phyloP scores from a whole-genome alignment of 2,113 vertebrate genomes.

The Malurus alboscapulatus region DNA sequence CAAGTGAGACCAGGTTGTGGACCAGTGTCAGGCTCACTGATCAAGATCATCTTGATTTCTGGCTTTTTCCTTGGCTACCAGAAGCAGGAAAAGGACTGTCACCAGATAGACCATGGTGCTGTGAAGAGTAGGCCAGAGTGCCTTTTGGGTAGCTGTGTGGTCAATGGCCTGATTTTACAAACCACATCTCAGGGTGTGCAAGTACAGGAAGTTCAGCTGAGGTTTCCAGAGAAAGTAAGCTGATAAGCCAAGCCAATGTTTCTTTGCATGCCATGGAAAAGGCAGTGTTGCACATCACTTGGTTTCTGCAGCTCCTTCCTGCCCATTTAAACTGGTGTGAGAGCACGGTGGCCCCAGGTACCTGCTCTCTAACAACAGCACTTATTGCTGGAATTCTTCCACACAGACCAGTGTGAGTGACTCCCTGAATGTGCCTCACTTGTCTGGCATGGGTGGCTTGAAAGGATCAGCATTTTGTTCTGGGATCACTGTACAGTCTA shows the following conservation, averaged over 20 bases:
- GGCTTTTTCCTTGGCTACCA: neutral
- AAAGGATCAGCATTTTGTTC: neutral
- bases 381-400: neutral
- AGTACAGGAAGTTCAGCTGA: neutral
- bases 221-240: neutral
- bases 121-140: neutral
- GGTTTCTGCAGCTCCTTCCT: neutral
- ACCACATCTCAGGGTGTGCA: neutral
- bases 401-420: neutral
- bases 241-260: neutral
- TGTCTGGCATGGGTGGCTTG: rapidly evolving
- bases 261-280: neutral
- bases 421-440: neutral
- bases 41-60: neutral
- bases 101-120: neutral
- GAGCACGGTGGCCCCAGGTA: neutral
- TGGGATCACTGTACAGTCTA: neutral
- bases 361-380: neutral
- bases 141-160: neutral
- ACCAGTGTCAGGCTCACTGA: neutral
- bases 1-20: neutral
- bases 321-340: neutral
- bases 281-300: neutral
- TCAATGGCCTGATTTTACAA: neutral
- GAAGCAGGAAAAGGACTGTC: neutral